Percentiles rank a stretch among this genome's conserved stretches.
Conservation (phyloP, 2,113 vertebrate genomes). For the Silurus meridionalis region DNA sequence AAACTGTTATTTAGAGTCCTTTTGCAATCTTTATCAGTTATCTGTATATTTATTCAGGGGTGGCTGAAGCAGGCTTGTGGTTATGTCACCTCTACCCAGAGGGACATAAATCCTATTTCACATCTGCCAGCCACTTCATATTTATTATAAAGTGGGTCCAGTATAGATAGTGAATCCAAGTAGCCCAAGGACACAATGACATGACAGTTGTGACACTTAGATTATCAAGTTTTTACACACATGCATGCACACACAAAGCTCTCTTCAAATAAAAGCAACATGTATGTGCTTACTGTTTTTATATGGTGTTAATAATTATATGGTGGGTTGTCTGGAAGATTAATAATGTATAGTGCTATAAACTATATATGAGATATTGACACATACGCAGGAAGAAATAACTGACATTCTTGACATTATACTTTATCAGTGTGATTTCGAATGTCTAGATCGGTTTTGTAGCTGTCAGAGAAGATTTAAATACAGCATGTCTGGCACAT, state of each 20-base stretch:
- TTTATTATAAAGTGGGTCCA: constrained; percentile 52
- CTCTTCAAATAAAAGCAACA: neutral
- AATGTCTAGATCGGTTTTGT: neutral
- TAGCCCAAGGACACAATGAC: constrained; percentile 43
- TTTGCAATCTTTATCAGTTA: neutral
- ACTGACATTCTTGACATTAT: neutral
- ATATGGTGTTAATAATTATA: constrained; percentile 20
- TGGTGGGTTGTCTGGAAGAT: constrained; percentile 51
- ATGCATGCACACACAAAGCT: neutral
- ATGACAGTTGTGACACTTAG: constrained; percentile 39
- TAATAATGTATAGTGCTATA: neutral
- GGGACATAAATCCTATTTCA: constrained; percentile 7
- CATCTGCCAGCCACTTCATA: constrained; percentile 51
- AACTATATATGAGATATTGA: neutral
- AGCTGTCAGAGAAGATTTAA: neutral
- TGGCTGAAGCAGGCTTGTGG: neutral
- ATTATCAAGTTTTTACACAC: constrained; percentile 22
- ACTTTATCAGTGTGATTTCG: neutral
- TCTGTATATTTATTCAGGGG: neutral
- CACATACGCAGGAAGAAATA: neutral
- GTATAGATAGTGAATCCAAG: constrained; percentile 17
- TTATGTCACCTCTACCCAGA: neutral
- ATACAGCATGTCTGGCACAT: neutral
- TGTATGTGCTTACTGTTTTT: constrained; percentile 42
- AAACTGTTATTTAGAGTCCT: neutral